Conservation (phyloP, 2,113 vertebrate genomes). For the Elephas maximus region DNA sequence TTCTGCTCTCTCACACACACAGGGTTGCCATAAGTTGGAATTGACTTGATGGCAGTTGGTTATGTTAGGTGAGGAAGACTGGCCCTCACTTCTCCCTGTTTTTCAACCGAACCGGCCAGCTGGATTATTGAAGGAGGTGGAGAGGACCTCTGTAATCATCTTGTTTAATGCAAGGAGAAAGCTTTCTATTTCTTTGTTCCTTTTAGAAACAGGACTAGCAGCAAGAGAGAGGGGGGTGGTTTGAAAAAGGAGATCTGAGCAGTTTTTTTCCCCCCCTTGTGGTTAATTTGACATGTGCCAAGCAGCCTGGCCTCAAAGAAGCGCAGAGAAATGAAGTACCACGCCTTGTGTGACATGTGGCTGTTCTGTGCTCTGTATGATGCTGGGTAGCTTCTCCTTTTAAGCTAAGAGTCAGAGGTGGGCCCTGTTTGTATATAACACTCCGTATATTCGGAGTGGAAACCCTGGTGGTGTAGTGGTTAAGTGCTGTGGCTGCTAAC, state of each 20-base stretch:
- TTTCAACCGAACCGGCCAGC: background rate
- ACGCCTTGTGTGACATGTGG: background rate
- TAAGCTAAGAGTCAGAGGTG: background rate
- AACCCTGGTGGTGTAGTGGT: too few species aligned
- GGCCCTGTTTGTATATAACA: background rate
- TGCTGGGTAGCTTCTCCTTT: background rate
- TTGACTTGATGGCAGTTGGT: background rate
- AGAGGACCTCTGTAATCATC: background rate
- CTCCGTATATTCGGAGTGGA: background rate
- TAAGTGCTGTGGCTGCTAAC: too few species aligned
- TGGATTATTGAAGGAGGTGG: background rate
- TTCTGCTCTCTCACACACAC: background rate
- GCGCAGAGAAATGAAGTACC: background rate
- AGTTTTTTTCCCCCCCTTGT: background rate
- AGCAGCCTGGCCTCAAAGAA: background rate
- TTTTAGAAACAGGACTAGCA: constrained; percentile 1
- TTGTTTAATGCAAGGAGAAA: background rate
- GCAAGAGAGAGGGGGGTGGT: background rate
- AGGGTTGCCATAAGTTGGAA: background rate
- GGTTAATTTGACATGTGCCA: background rate
- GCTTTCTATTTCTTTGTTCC: background rate
- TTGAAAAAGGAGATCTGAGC: constrained; percentile 1
- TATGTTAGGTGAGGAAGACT: background rate
- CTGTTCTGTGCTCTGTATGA: background rate
- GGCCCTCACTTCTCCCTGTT: background rate